phyloP scores from a whole-genome alignment of 2,113 vertebrate species.

The Myiozetetes cayanensis region DNA sequence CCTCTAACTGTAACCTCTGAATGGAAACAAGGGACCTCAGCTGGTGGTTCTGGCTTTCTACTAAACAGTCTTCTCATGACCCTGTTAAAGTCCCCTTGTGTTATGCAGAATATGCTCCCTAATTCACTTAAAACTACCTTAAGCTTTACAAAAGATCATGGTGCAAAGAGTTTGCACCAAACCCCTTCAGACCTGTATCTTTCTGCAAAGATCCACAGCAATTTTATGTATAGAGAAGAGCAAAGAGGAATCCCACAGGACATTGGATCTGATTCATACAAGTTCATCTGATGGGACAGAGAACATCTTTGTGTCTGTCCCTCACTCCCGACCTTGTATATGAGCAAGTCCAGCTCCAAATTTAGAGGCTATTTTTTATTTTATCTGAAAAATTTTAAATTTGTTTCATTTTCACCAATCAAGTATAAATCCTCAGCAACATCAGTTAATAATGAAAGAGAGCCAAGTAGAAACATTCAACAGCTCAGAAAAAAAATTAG shows the following conservation, averaged over 20 bases:
- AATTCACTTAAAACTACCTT: neutral
- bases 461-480: neutral
- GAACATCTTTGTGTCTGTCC: neutral
- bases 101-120: neutral
- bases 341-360: neutral
- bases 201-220: neutral
- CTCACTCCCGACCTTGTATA: neutral
- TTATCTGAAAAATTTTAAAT: neutral
- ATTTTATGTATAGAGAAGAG: neutral
- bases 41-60: neutral
- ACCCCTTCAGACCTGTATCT: neutral
- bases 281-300: neutral
- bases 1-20: neutral
- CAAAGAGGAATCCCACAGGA: neutral
- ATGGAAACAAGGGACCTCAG: constrained; percentile 38
- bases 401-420: neutral
- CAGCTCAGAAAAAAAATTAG: neutral
- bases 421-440: neutral
- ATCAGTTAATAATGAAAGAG: neutral
- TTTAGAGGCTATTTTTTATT: neutral
- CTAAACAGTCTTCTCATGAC: neutral
- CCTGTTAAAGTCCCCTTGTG: neutral
- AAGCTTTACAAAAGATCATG: neutral
- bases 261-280: neutral
- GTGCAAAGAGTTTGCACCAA: neutral